Percentiles rank a stretch among this genome's conserved stretches.
Evolutionary conservation across 2,888 invertebrate species (phyloP).

Genomic region (Leucoptera coffeella): DNA sequence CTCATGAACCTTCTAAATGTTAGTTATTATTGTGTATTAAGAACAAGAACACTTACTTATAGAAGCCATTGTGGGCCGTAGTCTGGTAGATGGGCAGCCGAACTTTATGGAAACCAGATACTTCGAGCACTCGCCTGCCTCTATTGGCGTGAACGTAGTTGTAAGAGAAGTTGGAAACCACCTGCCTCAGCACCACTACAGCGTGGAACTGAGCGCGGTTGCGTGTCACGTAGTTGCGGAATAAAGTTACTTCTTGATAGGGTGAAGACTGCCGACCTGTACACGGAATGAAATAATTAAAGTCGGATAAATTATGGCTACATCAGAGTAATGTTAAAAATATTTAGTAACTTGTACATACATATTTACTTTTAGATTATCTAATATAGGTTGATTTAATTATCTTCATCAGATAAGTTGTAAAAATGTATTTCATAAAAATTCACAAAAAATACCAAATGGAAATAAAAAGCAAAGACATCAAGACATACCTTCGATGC

Average conservation of each 20-base stretch:
- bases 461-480: no score
- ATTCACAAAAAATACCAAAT: no score
- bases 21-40: no score
- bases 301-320: no score
- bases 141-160: constrained; percentile 89
- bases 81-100: constrained; percentile 87
- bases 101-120: constrained; percentile 87
- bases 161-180: constrained; percentile 86
- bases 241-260: constrained; percentile 86
- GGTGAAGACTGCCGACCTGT: constrained; percentile 85
- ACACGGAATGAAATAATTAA: no score
- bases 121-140: constrained; percentile 83
- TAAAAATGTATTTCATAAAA: no score
- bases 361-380: no score
- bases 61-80: constrained; percentile 89
- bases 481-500: constrained; percentile 58
- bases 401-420: no score
- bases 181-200: constrained; percentile 76
- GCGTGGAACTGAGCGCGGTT: constrained; percentile 75
- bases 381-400: no score
- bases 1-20: no score
- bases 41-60: constrained; percentile 56
- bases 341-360: no score
- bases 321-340: no score
- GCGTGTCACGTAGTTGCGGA: constrained; percentile 88